These are phyloP conservation scores for Dipodomys merriami DNA, from an alignment of 2,113 vertebrate species.

Conservation along the genomic window DNA sequence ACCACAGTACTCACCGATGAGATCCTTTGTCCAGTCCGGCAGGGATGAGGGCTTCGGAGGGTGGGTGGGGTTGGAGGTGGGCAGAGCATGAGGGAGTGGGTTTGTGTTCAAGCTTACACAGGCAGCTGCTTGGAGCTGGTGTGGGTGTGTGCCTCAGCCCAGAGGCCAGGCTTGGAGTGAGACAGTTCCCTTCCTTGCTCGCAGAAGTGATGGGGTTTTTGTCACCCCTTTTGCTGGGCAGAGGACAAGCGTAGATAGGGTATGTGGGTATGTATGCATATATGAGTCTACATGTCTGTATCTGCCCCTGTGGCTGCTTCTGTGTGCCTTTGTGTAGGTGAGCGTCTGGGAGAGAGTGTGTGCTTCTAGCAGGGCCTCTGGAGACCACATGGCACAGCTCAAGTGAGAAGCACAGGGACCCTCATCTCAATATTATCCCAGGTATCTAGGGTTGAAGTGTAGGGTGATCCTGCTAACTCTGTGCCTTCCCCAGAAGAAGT, in stretches of 20 bases:
- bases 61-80: not conserved
- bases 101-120: constrained; percentile 21
- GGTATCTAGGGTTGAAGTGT: too few species aligned
- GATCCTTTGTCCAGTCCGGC: constrained; percentile 64
- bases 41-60: constrained; percentile 24
- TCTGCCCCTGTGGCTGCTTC: not conserved
- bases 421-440: not conserved
- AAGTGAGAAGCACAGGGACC: not conserved
- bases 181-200: constrained; percentile 38
- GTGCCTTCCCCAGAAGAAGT: not conserved
- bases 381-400: not conserved
- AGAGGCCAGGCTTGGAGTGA: constrained; percentile 38
- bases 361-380: not conserved
- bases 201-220: not conserved
- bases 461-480: not conserved
- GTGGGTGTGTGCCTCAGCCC: not conserved
- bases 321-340: constrained; percentile 3
- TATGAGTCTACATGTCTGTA: not conserved
- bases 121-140: not conserved
- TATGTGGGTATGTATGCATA: not conserved
- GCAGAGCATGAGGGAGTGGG: not conserved
- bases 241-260: not conserved
- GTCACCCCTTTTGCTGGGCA: constrained; percentile 38
- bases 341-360: not conserved
- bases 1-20: constrained; percentile 78